A percentile compares a stretch with the other conserved stretches of the same genome.
Conservation (phyloP, 1,140 invertebrate genomes). For the Zaprionus taronus region DNA sequence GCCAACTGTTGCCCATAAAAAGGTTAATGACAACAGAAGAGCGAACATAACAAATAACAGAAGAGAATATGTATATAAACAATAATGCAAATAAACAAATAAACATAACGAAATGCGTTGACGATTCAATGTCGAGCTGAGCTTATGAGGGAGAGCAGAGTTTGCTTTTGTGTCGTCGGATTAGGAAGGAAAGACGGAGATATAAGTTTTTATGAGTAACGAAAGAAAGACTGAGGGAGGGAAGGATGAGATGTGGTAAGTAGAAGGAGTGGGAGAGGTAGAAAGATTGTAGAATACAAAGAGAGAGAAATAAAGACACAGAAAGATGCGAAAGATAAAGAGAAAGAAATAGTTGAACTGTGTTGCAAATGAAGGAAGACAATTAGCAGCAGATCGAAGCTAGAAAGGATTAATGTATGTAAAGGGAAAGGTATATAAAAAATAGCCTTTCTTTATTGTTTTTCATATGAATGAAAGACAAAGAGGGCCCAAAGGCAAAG, state of each 20-base stretch:
- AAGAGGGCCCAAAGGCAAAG: too few species aligned
- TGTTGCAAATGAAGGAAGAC: too few species aligned
- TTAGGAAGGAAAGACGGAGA: not conserved
- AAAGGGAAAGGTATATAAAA: too few species aligned
- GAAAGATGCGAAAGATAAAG: too few species aligned
- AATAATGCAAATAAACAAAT: constrained; percentile 17
- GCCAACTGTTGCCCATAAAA: constrained; percentile 62
- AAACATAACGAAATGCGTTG: constrained; percentile 28
- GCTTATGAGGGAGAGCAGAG: not conserved
- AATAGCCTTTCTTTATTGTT: too few species aligned
- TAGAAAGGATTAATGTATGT: too few species aligned
- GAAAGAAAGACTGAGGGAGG: not conserved
- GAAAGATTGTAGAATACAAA: too few species aligned
- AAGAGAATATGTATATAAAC: not conserved
- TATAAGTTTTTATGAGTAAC: constrained; percentile 9
- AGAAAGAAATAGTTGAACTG: too few species aligned
- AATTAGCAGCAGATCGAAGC: too few species aligned
- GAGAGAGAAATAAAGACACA: too few species aligned
- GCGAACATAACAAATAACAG: constrained; percentile 40
- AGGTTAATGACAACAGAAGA: constrained; percentile 68
- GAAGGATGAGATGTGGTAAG: not conserved
- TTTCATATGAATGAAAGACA: too few species aligned
- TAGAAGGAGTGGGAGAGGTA: too few species aligned
- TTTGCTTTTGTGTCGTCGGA: not conserved
- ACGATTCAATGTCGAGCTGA: constrained; percentile 1